Evolutionary conservation across 2,888 invertebrate species (phyloP).

Genomic region (Apeira syringaria): DNA sequence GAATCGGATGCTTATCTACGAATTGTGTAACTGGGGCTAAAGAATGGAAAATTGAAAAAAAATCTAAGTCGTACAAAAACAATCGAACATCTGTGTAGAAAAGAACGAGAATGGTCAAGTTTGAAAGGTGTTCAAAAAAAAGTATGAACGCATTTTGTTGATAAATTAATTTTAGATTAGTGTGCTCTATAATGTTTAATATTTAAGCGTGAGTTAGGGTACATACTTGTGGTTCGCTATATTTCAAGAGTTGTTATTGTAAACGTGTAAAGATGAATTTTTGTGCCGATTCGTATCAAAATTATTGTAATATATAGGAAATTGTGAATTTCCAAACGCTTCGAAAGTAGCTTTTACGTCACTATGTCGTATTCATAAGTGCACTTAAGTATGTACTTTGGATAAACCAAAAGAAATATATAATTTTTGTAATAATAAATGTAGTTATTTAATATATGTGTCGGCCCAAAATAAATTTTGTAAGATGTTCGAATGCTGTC

Average conservation of each 20-base stretch:
- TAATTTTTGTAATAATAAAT: conserved; percentile 76
- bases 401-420: conserved; percentile 83
- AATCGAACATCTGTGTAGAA: background rate
- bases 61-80: background rate
- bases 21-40: background rate
- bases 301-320: conserved; percentile 43
- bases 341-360: conserved; percentile 64
- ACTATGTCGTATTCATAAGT: conserved; percentile 72
- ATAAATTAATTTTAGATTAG: conserved; percentile 3
- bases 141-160: background rate
- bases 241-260: background rate
- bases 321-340: conserved; percentile 70
- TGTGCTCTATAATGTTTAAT: conserved; percentile 2
- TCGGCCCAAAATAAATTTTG: conserved; percentile 76
- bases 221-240: conserved; percentile 11
- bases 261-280: background rate
- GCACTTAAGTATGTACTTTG: conserved; percentile 69
- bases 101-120: background rate
- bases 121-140: conserved; percentile 6
- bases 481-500: conserved; percentile 66
- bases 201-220: conserved; percentile 2
- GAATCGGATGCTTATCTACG: too few species aligned
- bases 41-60: background rate
- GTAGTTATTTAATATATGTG: conserved; percentile 58
- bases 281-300: conserved; percentile 26